Evolutionary conservation across 2,113 vertebrate genomes (phyloP).

Genomic region (Nothocercus julius): DNA sequence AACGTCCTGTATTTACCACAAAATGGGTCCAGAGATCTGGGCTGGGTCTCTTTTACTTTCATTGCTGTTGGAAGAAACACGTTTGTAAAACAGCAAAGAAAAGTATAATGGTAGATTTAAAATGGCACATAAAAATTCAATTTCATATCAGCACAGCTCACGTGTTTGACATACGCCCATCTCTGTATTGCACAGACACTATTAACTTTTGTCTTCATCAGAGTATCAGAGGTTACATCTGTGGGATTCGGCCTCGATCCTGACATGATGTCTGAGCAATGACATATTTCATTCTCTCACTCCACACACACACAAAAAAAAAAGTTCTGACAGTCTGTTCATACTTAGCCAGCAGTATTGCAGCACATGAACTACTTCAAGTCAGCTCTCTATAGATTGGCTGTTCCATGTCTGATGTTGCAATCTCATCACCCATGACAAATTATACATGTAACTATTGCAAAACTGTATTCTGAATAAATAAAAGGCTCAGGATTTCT

Average conservation of each 20-base stretch:
- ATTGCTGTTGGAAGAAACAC: background rate
- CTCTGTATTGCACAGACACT: background rate
- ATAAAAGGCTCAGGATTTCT: background rate
- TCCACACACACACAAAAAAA: background rate
- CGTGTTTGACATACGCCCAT: background rate
- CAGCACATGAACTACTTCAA: background rate
- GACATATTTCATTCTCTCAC: background rate
- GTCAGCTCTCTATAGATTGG: background rate
- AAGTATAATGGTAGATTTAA: background rate
- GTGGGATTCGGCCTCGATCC: background rate
- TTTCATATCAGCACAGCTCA: background rate
- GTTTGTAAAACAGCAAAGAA: background rate
- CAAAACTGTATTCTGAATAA: slow-evolving; percentile 19
- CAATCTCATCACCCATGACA: background rate
- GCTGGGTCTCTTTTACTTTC: fast-evolving
- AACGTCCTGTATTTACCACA: background rate
- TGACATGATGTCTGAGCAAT: background rate
- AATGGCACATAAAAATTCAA: background rate
- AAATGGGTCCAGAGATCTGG: background rate
- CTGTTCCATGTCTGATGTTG: background rate
- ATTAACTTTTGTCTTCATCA: background rate
- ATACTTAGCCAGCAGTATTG: background rate
- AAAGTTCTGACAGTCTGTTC: background rate
- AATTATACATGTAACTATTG: slow-evolving; percentile 2
- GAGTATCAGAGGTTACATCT: background rate